These are phyloP conservation scores for Lithobates pipiens DNA, from an alignment of 2,797 vertebrate genomes.

Conservation along the genomic window DNA sequence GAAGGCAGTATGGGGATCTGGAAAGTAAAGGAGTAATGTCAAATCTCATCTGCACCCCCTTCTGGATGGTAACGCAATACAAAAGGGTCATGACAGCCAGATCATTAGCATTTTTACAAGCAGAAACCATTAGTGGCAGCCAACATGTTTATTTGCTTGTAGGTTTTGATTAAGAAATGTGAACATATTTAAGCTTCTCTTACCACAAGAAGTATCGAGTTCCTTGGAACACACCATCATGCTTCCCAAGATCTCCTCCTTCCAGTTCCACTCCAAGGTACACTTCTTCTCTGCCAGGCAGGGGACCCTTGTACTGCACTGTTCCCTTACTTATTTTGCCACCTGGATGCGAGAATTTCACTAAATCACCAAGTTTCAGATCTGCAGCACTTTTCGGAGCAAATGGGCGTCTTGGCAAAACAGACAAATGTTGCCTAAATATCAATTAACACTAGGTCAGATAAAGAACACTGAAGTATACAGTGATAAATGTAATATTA, in stretches of 20 bases:
- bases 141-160: too few species aligned
- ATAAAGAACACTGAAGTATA: too few species aligned
- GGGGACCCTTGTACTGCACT: slow-evolving; percentile 42
- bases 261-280: slow-evolving; percentile 54
- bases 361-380: slow-evolving; percentile 46
- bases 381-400: slow-evolving; percentile 45
- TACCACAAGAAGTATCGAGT: slow-evolving; percentile 17
- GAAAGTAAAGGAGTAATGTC: too few species aligned
- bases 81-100: too few species aligned
- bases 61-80: too few species aligned
- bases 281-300: slow-evolving; percentile 47
- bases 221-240: slow-evolving; percentile 54
- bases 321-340: slow-evolving; percentile 60
- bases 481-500: too few species aligned
- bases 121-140: too few species aligned
- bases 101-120: too few species aligned
- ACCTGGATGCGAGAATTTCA: slow-evolving; percentile 47
- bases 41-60: too few species aligned
- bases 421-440: not conserved
- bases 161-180: too few species aligned
- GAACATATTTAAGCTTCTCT: not conserved
- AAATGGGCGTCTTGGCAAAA: slow-evolving; percentile 37
- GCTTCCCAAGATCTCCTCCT: slow-evolving; percentile 39
- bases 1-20: too few species aligned
- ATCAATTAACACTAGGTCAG: not conserved